Evolutionary conservation across 2,113 vertebrate species (phyloP).

Genomic region (Scortum barcoo): DNA sequence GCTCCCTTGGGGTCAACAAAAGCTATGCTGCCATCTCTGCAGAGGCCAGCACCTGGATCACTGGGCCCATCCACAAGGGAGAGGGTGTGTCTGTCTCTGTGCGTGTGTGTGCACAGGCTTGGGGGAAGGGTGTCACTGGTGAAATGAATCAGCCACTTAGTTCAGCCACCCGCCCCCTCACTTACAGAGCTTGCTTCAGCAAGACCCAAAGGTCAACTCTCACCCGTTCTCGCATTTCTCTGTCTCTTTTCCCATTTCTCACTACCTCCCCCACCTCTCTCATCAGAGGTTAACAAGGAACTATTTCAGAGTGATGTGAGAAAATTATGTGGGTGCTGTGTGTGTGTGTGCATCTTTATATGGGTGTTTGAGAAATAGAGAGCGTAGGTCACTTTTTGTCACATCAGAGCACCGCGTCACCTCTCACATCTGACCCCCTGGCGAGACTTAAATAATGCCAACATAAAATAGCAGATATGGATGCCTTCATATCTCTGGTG

Average conservation of each 20-base stretch:
- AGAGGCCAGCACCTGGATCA: slow-evolving; percentile 77
- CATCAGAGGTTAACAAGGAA: slow-evolving; percentile 70
- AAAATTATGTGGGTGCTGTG: slow-evolving; percentile 44
- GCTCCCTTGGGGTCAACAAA: slow-evolving; percentile 69
- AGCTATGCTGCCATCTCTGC: slow-evolving; percentile 62
- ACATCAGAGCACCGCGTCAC: neutral
- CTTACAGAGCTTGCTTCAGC: slow-evolving; percentile 77
- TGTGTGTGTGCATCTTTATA: neutral
- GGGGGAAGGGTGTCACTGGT: slow-evolving; percentile 60
- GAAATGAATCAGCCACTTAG: slow-evolving; percentile 83
- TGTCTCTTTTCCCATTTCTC: slow-evolving; percentile 51
- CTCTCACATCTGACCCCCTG: slow-evolving; percentile 3
- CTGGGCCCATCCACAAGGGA: slow-evolving; percentile 54
- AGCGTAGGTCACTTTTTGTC: slow-evolving; percentile 7
- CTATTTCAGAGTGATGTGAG: slow-evolving; percentile 65
- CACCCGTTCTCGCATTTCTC: slow-evolving; percentile 76
- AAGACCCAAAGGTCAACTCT: slow-evolving; percentile 79
- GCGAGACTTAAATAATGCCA: neutral
- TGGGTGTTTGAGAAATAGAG: slow-evolving; percentile 10
- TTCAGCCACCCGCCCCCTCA: slow-evolving; percentile 77
- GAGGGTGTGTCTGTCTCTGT: slow-evolving; percentile 10
- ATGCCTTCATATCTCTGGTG: slow-evolving; percentile 1
- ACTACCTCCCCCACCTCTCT: slow-evolving; percentile 56
- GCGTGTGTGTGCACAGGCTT: slow-evolving; percentile 12
- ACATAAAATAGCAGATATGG: slow-evolving; percentile 3